phyloP scores from a whole-genome alignment of 2,113 vertebrate genomes.

The Progne subis region DNA sequence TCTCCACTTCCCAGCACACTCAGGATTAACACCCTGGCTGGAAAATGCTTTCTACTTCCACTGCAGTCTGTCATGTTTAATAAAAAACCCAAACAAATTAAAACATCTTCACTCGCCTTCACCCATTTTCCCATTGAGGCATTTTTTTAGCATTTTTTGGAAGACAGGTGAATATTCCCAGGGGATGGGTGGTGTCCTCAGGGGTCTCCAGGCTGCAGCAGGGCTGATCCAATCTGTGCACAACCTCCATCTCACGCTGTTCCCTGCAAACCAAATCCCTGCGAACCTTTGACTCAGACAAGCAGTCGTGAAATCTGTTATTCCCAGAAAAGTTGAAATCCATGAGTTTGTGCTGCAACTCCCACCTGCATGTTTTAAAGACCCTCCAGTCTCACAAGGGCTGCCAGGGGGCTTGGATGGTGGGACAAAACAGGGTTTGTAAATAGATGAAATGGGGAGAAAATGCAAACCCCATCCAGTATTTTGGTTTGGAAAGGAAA shows the following conservation, averaged over 20 bases:
- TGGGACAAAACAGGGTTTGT: background rate
- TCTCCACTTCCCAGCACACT: background rate
- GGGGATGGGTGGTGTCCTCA: background rate
- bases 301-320: background rate
- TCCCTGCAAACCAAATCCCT: background rate
- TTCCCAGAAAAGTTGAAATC: background rate
- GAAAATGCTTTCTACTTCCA: background rate
- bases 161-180: background rate
- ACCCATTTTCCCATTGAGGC: fast-evolving
- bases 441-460: background rate
- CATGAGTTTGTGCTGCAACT: background rate
- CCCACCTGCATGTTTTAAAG: background rate
- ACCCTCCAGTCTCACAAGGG: background rate
- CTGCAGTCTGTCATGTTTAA: background rate
- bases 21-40: background rate
- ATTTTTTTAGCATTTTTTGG: background rate
- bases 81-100: background rate
- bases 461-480: constrained; percentile 5
- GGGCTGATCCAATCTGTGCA: background rate
- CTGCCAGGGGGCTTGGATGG: background rate
- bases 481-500: background rate
- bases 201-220: background rate
- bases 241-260: fast-evolving
- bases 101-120: background rate
- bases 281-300: background rate